Evolutionary conservation across 1,140 invertebrate genomes (phyloP).

Genomic region (Drusus annulatus): DNA sequence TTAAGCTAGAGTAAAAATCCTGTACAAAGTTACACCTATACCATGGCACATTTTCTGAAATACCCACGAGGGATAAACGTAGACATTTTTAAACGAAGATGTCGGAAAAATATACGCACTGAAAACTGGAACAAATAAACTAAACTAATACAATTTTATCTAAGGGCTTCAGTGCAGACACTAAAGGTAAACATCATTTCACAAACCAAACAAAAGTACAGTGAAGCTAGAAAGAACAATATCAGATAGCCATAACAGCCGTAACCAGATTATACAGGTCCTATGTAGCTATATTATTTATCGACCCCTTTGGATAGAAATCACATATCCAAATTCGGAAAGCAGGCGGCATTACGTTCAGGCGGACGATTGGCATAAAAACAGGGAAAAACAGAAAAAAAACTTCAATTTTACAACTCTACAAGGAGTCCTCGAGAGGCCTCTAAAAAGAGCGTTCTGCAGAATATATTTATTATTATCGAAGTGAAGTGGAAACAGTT

Average conservation of each 20-base stretch:
- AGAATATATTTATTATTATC: neutral
- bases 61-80: too few species aligned
- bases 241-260: neutral
- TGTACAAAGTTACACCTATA: too few species aligned
- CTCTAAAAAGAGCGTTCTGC: conserved; percentile 14
- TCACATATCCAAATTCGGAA: neutral
- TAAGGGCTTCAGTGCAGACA: too few species aligned
- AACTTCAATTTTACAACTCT: conserved; percentile 25
- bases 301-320: neutral
- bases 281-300: neutral
- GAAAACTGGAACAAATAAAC: too few species aligned
- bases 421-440: conserved; percentile 2
- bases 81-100: too few species aligned
- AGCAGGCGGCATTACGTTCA: neutral
- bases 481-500: neutral
- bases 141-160: too few species aligned
- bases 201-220: neutral
- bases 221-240: neutral
- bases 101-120: too few species aligned
- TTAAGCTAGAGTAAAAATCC: too few species aligned
- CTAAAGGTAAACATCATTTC: neutral
- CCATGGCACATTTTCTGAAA: too few species aligned
- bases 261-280: neutral
- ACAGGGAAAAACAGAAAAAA: conserved; percentile 10
- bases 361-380: conserved; percentile 24